Conservation (phyloP, 2,797 vertebrate genomes). For the Pteronotus mesoamericanus region DNA sequence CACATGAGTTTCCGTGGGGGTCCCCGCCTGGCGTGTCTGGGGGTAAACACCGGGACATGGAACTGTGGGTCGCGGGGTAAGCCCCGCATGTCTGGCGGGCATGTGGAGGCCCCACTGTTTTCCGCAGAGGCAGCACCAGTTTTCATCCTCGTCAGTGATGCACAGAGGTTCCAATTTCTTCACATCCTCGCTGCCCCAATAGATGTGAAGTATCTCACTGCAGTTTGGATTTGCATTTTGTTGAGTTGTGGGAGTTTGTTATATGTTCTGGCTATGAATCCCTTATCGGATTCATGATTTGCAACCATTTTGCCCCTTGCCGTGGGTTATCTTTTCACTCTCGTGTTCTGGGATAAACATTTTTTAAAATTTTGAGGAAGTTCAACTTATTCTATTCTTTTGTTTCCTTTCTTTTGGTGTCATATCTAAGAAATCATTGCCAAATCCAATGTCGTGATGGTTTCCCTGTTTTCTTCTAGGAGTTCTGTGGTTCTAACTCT, state of each 20-base stretch:
- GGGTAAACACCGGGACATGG: neutral
- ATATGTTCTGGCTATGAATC: neutral
- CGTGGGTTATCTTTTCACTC: neutral
- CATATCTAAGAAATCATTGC: neutral
- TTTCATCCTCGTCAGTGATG: neutral
- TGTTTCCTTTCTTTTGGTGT: neutral
- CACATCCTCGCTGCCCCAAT: neutral
- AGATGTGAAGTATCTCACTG: neutral
- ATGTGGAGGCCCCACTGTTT: neutral
- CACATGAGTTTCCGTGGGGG: neutral
- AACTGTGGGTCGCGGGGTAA: neutral
- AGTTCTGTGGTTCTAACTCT: neutral
- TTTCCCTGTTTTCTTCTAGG: neutral
- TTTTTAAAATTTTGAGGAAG: neutral
- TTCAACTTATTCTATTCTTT: neutral
- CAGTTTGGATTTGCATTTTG: neutral
- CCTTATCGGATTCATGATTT: neutral
- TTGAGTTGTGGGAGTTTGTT: neutral
- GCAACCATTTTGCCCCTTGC: neutral
- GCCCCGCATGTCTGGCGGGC: neutral
- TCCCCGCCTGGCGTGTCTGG: neutral
- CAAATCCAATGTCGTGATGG: neutral
- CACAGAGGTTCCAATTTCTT: neutral
- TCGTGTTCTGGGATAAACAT: neutral
- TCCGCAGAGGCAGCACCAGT: neutral